Percentiles rank a stretch among this genome's conserved stretches.
Evolutionary conservation across 2,113 vertebrate genomes (phyloP).

Genomic region (Passer montanus): DNA sequence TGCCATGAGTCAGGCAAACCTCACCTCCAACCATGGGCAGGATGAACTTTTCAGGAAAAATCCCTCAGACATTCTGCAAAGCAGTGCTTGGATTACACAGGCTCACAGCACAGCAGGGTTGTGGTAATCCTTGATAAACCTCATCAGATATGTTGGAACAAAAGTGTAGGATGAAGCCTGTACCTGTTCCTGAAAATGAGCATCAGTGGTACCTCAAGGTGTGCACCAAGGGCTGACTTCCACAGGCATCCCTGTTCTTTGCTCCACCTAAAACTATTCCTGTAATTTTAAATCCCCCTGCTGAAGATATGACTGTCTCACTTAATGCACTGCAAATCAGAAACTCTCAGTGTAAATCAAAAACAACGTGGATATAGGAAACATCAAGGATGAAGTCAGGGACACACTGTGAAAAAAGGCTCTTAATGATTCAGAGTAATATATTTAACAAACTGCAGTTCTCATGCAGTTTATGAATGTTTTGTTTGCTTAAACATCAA

Average conservation of each 20-base stretch:
- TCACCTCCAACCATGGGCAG: neutral
- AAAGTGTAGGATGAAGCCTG: neutral
- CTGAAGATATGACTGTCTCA: neutral
- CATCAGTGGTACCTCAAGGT: neutral
- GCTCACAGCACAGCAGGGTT: neutral
- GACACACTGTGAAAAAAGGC: neutral
- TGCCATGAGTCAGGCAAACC: neutral
- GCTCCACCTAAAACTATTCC: neutral
- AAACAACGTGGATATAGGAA: neutral
- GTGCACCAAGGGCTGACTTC: neutral
- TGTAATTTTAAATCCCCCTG: neutral
- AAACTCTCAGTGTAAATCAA: neutral
- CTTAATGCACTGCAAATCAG: neutral
- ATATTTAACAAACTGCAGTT: neutral
- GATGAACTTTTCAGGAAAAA: neutral
- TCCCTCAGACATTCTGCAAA: neutral
- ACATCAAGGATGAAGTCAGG: constrained; percentile 38
- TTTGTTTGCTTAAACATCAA: neutral
- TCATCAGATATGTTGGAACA: neutral
- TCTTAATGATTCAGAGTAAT: constrained; percentile 22
- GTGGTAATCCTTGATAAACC: neutral
- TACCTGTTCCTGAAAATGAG: neutral
- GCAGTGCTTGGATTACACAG: neutral
- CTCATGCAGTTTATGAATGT: too few relatives aligned
- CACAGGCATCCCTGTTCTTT: neutral